phyloP scores from a whole-genome alignment of 2,888 invertebrate species.

The Mesorhabditis sp. region DNA sequence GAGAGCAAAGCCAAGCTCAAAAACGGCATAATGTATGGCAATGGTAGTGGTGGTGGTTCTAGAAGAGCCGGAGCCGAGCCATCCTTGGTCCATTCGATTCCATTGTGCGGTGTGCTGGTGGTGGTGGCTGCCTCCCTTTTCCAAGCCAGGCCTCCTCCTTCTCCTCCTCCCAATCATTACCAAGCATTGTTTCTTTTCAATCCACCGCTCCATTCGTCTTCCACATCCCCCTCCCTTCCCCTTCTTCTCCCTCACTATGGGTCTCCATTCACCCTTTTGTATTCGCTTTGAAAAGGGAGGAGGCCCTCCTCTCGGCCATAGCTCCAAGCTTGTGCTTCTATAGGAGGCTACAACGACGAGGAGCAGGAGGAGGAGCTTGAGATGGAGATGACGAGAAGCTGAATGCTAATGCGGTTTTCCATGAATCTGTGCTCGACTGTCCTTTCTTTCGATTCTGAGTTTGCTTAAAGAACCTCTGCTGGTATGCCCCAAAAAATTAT shows the following conservation, averaged over 20 bases:
- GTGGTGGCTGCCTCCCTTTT: not conserved
- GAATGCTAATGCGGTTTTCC: too few species aligned
- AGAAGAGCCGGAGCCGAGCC: not conserved
- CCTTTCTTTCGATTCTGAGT: not conserved
- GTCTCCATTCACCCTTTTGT: constrained; percentile 42
- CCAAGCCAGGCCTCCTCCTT: not conserved
- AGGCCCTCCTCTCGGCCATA: constrained; percentile 9
- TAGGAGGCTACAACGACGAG: too few species aligned
- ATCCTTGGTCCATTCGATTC: not conserved
- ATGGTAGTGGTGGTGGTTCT: not conserved
- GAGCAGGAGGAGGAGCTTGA: too few species aligned
- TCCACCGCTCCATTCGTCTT: constrained; percentile 41
- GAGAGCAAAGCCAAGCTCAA: too few species aligned
- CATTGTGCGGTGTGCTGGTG: not conserved
- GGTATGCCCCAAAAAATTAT: too few species aligned
- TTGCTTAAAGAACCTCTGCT: too few species aligned
- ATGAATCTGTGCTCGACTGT: not conserved
- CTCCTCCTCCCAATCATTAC: constrained; percentile 39
- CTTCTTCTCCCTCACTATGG: constrained; percentile 31
- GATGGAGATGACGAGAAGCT: too few species aligned
- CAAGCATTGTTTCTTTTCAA: constrained; percentile 49
- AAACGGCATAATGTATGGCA: not conserved
- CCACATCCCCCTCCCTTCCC: constrained; percentile 40
- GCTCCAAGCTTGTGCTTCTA: too few species aligned
- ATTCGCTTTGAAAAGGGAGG: constrained; percentile 40